Evolutionary conservation across 2,113 vertebrate species (phyloP).

Genomic region (Egretta garzetta): DNA sequence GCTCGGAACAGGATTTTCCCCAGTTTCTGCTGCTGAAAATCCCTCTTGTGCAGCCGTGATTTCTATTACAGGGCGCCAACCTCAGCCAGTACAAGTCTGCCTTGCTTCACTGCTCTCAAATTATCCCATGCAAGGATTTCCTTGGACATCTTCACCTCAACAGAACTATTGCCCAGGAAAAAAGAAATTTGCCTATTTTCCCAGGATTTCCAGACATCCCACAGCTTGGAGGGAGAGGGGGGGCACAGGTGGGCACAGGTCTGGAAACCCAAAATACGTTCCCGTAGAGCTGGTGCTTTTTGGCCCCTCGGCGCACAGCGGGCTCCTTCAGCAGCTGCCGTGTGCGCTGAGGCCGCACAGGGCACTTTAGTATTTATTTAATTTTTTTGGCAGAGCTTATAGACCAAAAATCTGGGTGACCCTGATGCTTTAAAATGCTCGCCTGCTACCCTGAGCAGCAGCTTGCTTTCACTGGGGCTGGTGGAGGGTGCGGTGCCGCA

Average conservation of each 20-base stretch:
- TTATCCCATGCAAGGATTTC: neutral
- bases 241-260: neutral
- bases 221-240: neutral
- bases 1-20: neutral
- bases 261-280: neutral
- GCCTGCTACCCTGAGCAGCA: neutral
- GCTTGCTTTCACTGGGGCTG: neutral
- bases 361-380: neutral
- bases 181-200: neutral
- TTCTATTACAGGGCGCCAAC: neutral
- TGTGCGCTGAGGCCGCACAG: neutral
- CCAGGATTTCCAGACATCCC: neutral
- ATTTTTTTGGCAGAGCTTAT: neutral
- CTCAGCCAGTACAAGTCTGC: neutral
- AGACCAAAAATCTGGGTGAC: neutral
- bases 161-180: neutral
- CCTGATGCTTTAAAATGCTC: neutral
- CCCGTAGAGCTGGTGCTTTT: neutral
- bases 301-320: accelerated
- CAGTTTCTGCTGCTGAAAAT: neutral
- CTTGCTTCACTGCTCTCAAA: neutral
- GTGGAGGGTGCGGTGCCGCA: neutral
- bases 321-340: accelerated
- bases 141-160: neutral
- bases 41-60: neutral